A percentile compares a stretch with the other conserved stretches of the same genome.
phyloP scores from a whole-genome alignment of 2,888 invertebrate genomes.

The Mycalesis mineus region DNA sequence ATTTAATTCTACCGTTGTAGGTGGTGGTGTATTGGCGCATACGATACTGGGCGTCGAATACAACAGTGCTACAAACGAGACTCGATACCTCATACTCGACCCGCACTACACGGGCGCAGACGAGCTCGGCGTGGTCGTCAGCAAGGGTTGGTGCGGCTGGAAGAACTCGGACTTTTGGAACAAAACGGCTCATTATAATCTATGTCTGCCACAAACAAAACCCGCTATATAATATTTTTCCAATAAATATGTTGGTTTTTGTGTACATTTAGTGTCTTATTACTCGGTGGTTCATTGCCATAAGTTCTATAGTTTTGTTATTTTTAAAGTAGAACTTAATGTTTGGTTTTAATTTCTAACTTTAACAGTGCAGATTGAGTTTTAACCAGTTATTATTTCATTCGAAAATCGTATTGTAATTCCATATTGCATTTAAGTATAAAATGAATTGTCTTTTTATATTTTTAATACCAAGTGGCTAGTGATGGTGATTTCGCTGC shows the following conservation, averaged over 20 bases:
- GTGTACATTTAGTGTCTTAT: too few species aligned
- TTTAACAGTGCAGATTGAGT: too few species aligned
- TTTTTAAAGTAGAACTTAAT: too few species aligned
- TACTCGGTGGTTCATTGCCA: too few species aligned
- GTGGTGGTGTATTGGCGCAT: constrained; percentile 98
- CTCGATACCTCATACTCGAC: constrained; percentile 96
- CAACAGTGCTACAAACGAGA: constrained; percentile 86
- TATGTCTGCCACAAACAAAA: constrained; percentile 90
- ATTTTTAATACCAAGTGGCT: background rate
- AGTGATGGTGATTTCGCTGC: background rate
- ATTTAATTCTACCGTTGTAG: constrained; percentile 64
- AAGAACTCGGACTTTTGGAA: constrained; percentile 97
- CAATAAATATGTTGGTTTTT: background rate
- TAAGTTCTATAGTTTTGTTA: too few species aligned
- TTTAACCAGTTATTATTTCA: too few species aligned
- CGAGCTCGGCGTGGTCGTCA: constrained; percentile 83
- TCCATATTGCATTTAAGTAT: background rate
- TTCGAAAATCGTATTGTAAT: background rate
- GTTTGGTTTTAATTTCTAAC: too few species aligned
- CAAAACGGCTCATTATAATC: constrained; percentile 95
- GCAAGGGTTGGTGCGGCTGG: constrained; percentile 99
- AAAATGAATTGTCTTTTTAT: background rate
- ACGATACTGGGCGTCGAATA: constrained; percentile 97
- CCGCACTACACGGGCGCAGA: constrained; percentile 97
- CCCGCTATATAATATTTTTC: constrained; percentile 48